Percentiles rank a stretch among this genome's conserved stretches.
Conservation (phyloP, 2,113 vertebrate species). For the zebrafish (Danio rerio) region GRCz12tu NC_133186.1:45472001-45472500, state of each 20-base stretch:
- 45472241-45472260: neutral
- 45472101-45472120: too few species aligned
- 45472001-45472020: too few species aligned
- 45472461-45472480: neutral
- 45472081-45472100: too few species aligned
- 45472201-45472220: neutral
- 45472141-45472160: too few species aligned
- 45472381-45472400: slow-evolving; percentile 21
- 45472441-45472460: neutral
- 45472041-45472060: too few species aligned
- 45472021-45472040: too few species aligned
- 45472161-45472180: too few species aligned
- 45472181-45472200: neutral
- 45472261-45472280: neutral
- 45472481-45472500: neutral
- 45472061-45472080: too few species aligned
- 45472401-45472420: slow-evolving; percentile 32
- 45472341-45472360: slow-evolving; percentile 5
- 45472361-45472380: neutral
- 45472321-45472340: neutral
- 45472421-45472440: neutral
- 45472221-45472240: neutral
- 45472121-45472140: too few species aligned
- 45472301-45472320: neutral
- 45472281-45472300: too few species aligned